phyloP scores from a whole-genome alignment of 92 coral and sea anemone species.

The Parazoanthus darwini region DNA sequence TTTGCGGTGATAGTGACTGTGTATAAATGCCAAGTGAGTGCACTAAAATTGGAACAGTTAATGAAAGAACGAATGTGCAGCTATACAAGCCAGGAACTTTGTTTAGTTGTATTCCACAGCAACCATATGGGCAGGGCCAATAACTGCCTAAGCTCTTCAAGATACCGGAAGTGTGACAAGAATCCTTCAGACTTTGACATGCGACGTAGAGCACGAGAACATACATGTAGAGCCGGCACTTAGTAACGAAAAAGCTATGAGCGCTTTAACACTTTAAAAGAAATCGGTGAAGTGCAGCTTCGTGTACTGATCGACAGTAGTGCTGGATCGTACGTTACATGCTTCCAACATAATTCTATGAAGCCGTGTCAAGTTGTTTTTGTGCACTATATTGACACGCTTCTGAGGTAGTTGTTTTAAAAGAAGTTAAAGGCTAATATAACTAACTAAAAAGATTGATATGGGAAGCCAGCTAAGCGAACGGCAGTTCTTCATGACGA shows the following conservation, averaged over 20 bases:
- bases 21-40: neutral
- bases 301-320: constrained; percentile 4
- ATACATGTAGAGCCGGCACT: neutral
- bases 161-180: constrained; percentile 12
- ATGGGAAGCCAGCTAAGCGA: constrained; percentile 16
- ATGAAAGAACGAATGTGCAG: neutral
- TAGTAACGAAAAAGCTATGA: neutral
- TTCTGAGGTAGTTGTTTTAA: neutral
- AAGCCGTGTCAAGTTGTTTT: neutral
- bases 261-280: neutral
- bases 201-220: neutral
- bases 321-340: neutral
- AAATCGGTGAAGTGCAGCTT: neutral
- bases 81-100: neutral
- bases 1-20: neutral
- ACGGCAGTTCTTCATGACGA: constrained; percentile 22
- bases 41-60: neutral
- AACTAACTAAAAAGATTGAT: neutral
- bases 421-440: neutral
- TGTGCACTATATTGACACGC: neutral
- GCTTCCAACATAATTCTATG: neutral
- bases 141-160: constrained; percentile 5
- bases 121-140: constrained; percentile 1
- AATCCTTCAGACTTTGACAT: neutral
- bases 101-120: neutral